phyloP scores from a whole-genome alignment of 2,113 vertebrate genomes.

The Thalassarche chlororhynchos region DNA sequence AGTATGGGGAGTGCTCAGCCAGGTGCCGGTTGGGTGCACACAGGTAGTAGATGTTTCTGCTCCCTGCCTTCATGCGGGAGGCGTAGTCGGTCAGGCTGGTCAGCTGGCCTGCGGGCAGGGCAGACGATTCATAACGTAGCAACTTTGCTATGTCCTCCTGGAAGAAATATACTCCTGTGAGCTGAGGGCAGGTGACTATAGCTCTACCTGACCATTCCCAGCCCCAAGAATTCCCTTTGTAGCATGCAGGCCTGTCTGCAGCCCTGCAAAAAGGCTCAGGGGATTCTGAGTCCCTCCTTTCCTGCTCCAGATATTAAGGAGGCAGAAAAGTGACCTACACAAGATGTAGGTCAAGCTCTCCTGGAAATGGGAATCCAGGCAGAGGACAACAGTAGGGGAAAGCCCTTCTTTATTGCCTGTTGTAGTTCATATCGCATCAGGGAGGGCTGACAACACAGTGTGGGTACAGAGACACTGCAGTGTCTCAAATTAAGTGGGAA shows the following conservation, averaged over 20 bases:
- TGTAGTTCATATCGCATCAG: neutral
- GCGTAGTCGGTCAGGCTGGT: constrained; percentile 88
- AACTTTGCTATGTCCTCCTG: constrained; percentile 94
- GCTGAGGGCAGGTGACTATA: neutral
- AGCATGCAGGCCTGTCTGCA: neutral
- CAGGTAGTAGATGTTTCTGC: constrained; percentile 95
- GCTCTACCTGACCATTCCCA: neutral
- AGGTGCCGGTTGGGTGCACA: constrained; percentile 92
- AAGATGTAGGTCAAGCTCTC: neutral
- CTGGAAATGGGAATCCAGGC: neutral
- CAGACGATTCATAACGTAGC: constrained; percentile 89
- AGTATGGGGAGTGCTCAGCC: constrained; percentile 93
- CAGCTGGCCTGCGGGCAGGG: constrained; percentile 85
- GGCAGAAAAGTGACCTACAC: neutral
- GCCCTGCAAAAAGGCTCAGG: neutral
- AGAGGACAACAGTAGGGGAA: neutral
- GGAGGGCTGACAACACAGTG: neutral
- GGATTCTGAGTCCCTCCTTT: neutral
- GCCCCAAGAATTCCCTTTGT: neutral
- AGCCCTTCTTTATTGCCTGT: neutral
- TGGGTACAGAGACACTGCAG: neutral
- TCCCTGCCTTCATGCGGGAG: constrained; percentile 89
- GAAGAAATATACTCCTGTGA: neutral
- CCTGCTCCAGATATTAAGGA: neutral
- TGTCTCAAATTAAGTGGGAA: neutral